Evolutionary conservation across 64 coral and sea anemone genomes (phyloP).

Genomic region (Anthopleura sola): DNA sequence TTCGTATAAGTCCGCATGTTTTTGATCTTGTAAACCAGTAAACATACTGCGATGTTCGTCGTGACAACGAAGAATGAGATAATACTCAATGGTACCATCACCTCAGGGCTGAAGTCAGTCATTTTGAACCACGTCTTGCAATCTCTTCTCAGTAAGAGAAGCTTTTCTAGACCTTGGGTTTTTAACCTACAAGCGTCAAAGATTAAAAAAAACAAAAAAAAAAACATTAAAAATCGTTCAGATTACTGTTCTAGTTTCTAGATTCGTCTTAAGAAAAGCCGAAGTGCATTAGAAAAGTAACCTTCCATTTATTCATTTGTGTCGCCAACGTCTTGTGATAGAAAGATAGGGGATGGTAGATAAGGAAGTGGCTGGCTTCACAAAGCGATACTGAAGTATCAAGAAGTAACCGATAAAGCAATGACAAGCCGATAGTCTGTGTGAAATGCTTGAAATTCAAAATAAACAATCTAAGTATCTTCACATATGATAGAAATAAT

Average conservation of each 20-base stretch:
- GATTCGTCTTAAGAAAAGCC: not conserved
- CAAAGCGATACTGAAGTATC: too few species aligned
- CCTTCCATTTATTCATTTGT: too few species aligned
- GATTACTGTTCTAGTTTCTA: not conserved
- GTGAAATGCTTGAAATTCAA: too few species aligned
- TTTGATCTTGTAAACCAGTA: conserved; percentile 56
- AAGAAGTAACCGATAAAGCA: too few species aligned
- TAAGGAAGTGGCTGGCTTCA: too few species aligned
- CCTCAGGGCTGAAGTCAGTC: not conserved
- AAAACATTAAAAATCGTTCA: not conserved
- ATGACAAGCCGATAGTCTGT: too few species aligned
- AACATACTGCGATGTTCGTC: conserved; percentile 41
- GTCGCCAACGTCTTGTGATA: too few species aligned
- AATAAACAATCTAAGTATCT: too few species aligned
- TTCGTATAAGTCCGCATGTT: conserved; percentile 59
- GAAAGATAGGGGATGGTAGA: too few species aligned
- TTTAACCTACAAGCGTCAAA: not conserved
- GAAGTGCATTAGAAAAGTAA: not conserved
- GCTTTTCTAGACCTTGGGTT: not conserved
- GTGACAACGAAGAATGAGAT: conserved; percentile 24
- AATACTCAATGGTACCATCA: conserved; percentile 42
- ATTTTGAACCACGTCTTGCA: not conserved
- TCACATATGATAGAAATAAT: too few species aligned
- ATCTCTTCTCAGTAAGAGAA: too few species aligned
- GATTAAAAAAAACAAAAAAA: not conserved